phyloP scores from a whole-genome alignment of 1,140 invertebrate genomes.

The Colletes latitarsis region DNA sequence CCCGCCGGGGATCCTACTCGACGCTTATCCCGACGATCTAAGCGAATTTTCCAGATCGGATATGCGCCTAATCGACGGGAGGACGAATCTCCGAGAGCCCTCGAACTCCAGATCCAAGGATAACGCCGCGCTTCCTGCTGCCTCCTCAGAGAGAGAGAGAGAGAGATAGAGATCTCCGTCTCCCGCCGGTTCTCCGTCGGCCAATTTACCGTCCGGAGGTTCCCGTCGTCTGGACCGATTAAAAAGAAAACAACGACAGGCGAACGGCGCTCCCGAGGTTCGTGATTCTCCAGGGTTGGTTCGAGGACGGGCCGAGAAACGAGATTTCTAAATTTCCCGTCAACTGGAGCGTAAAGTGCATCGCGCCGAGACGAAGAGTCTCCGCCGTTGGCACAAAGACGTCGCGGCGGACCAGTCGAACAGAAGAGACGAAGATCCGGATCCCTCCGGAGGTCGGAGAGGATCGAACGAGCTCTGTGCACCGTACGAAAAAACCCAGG shows the following conservation, averaged over 20 bases:
- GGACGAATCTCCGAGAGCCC: constrained; percentile 23
- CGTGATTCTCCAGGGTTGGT: constrained; percentile 13
- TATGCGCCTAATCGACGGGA: constrained; percentile 61
- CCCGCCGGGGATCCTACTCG: constrained; percentile 46
- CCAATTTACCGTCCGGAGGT: neutral
- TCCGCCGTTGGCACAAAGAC: neutral
- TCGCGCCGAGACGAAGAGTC: neutral
- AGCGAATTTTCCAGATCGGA: constrained; percentile 69
- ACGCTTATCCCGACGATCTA: constrained; percentile 73
- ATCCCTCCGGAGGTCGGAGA: neutral
- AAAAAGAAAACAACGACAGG: neutral
- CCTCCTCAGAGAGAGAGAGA: no score
- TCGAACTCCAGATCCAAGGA: constrained; percentile 44
- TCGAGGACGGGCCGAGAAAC: constrained; percentile 14
- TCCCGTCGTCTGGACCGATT: constrained; percentile 1
- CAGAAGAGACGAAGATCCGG: constrained; percentile 20
- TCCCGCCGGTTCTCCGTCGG: no score
- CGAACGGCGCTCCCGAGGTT: neutral
- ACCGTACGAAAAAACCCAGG: neutral
- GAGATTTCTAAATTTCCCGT: constrained; percentile 43
- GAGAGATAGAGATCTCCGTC: no score
- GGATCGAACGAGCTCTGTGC: constrained; percentile 10
- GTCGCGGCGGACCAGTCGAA: neutral
- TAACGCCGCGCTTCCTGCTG: neutral
- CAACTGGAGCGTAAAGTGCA: constrained; percentile 53